These are phyloP conservation scores for Pycnonotus jocosus DNA, from an alignment of 2,113 vertebrate genomes.

Conservation along the genomic window DNA sequence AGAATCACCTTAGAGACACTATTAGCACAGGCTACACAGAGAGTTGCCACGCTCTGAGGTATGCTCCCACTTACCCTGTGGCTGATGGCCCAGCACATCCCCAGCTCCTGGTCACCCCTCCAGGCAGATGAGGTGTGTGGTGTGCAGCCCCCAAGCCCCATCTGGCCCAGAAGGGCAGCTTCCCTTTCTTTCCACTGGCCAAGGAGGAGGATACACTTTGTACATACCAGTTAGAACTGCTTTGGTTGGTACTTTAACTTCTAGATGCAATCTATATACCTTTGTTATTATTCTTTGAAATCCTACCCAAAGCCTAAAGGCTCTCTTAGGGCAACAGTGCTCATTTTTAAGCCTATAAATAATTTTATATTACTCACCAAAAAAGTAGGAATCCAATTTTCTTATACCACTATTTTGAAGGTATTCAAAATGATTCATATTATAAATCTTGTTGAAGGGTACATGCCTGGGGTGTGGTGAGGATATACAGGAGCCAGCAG, in stretches of 20 bases:
- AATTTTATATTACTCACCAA: conserved; percentile 9
- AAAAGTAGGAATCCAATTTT: conserved; percentile 21
- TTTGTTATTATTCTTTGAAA: neutral
- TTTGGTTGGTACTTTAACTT: neutral
- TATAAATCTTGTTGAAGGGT: conserved; percentile 48
- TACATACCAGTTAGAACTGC: neutral
- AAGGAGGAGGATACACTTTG: neutral
- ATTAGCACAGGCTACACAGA: neutral
- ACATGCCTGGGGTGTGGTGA: neutral
- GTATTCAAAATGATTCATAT: neutral
- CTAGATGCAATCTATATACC: neutral
- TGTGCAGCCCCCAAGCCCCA: neutral
- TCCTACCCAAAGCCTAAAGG: neutral
- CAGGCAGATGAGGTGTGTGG: neutral
- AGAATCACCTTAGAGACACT: neutral
- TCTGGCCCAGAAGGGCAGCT: neutral
- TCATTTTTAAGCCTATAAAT: conserved; percentile 36
- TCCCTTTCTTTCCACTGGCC: neutral
- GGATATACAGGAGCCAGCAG: neutral
- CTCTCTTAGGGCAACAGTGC: neutral
- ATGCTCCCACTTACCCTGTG: neutral
- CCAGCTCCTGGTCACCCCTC: neutral
- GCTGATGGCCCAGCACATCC: accelerated
- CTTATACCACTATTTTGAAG: conserved; percentile 10
- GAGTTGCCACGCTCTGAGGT: accelerated